Percentiles rank a stretch among this genome's conserved stretches.
These are phyloP conservation scores for Gari tellinella DNA, from an alignment of 2,888 invertebrate genomes.

Conservation along the genomic window DNA sequence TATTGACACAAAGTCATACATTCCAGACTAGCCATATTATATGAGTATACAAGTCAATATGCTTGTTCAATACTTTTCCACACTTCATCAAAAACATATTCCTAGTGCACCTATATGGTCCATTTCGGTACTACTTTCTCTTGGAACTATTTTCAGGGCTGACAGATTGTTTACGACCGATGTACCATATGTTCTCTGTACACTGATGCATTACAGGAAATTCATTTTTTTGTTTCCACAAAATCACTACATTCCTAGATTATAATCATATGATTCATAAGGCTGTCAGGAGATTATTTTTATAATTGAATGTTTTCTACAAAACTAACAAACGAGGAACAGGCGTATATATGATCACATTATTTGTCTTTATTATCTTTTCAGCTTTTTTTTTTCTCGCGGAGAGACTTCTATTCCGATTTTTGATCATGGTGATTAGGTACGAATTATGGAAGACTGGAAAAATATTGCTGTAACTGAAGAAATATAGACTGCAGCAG, in stretches of 20 bases:
- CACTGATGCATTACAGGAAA: conserved; percentile 49
- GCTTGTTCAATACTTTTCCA: too few species aligned
- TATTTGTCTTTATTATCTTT: conserved; percentile 56
- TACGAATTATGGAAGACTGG: not conserved
- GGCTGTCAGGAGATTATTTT: conserved; percentile 50
- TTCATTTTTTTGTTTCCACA: conserved; percentile 53
- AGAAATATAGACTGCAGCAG: too few species aligned
- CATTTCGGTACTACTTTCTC: too few species aligned
- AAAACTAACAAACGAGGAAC: conserved; percentile 61
- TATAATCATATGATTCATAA: conserved; percentile 60
- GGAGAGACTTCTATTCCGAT: not conserved
- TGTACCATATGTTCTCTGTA: conserved; percentile 59
- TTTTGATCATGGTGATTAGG: conserved; percentile 3
- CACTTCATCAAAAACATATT: too few species aligned
- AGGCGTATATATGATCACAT: conserved; percentile 58
- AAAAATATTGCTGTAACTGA: too few species aligned
- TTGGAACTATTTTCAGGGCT: not conserved
- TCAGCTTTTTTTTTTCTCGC: conserved; percentile 31
- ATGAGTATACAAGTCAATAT: too few species aligned
- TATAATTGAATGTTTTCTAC: conserved; percentile 58
- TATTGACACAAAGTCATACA: too few species aligned
- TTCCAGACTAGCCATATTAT: too few species aligned
- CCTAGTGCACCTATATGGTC: too few species aligned
- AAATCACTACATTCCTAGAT: conserved; percentile 56
- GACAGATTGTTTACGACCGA: conserved; percentile 49